These are phyloP conservation scores for Gymnocephalus cernua DNA, from an alignment of 2,113 vertebrate genomes.

Conservation along the genomic window DNA sequence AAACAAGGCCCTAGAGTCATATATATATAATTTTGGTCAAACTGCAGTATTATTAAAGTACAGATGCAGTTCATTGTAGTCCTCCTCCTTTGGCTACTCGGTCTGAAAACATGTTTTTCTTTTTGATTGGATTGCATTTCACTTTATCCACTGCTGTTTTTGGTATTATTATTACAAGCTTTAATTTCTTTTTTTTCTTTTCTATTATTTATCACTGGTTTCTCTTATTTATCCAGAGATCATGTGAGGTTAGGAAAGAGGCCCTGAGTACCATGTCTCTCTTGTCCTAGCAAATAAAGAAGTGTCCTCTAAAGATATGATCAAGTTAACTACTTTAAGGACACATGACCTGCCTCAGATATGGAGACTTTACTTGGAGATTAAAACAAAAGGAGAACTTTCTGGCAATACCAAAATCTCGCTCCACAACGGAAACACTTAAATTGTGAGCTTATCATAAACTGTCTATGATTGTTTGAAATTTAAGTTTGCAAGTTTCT, in stretches of 20 bases:
- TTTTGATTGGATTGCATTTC: constrained; percentile 50
- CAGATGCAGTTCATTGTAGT: constrained; percentile 20
- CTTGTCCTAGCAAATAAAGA: neutral
- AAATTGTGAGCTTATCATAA: constrained; percentile 15
- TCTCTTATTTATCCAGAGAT: neutral
- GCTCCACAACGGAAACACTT: constrained; percentile 24
- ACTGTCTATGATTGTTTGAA: constrained; percentile 24
- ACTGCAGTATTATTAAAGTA: constrained; percentile 36
- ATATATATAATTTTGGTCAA: constrained; percentile 6
- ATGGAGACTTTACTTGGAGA: constrained; percentile 2
- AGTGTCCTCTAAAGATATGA: neutral
- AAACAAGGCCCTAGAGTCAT: constrained; percentile 18
- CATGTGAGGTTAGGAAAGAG: neutral
- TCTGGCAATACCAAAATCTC: constrained; percentile 55
- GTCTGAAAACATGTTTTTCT: constrained; percentile 11
- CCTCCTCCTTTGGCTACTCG: neutral
- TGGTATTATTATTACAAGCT: constrained; percentile 46
- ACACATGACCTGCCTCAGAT: constrained; percentile 4
- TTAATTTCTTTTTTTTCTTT: constrained; percentile 51
- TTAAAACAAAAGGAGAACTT: constrained; percentile 17
- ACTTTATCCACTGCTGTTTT: constrained; percentile 44
- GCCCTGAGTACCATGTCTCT: neutral
- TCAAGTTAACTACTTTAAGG: neutral
- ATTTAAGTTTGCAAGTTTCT: constrained; percentile 31
- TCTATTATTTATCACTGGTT: constrained; percentile 5